A percentile compares a stretch with the other conserved stretches of the same genome.
Conservation (phyloP, 1,140 invertebrate genomes). For the Metopolophium dirhodum region DNA sequence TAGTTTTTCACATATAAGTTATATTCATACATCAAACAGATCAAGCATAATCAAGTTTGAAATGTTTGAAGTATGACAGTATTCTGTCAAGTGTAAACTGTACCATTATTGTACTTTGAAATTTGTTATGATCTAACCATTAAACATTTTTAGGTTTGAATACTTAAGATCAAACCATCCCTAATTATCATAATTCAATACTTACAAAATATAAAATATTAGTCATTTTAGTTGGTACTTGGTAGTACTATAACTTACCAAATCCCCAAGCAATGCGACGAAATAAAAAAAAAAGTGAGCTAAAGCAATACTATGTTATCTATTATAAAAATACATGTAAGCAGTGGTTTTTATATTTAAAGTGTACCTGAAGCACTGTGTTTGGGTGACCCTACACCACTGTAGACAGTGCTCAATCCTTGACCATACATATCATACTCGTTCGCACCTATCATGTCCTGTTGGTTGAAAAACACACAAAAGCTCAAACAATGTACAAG, state of each 20-base stretch:
- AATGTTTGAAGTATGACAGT: too few relatives aligned
- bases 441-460: constrained; percentile 57
- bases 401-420: constrained; percentile 57
- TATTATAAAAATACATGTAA: constrained; percentile 18
- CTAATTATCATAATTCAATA: not conserved
- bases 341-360: constrained; percentile 36
- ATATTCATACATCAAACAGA: too few relatives aligned
- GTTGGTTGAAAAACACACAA: constrained; percentile 29
- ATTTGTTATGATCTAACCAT: not conserved
- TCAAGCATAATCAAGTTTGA: not conserved
- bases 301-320: constrained; percentile 34
- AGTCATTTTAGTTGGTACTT: not conserved
- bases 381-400: constrained; percentile 54
- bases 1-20: not conserved
- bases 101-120: not conserved
- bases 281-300: not conserved
- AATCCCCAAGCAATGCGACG: not conserved
- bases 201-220: not conserved
- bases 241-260: constrained; percentile 28
- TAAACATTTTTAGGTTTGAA: not conserved
- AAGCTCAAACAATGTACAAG: constrained; percentile 49
- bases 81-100: not conserved
- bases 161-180: not conserved
- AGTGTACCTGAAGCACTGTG: constrained; percentile 55
- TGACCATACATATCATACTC: constrained; percentile 58